phyloP scores from a whole-genome alignment of 2,797 vertebrate genomes.

The Taenioides sp. region DNA sequence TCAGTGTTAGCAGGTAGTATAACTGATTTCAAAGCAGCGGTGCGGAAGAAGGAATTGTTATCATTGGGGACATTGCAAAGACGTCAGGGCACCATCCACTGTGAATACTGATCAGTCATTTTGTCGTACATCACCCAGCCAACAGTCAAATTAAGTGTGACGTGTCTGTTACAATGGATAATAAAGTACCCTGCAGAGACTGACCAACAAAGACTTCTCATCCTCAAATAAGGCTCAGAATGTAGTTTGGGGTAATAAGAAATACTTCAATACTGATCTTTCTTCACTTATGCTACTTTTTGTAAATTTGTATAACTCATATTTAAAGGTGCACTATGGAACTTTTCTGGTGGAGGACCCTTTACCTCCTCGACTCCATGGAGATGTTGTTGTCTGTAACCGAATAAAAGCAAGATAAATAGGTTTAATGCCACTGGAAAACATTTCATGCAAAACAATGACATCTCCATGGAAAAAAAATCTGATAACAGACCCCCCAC shows the following conservation, averaged over 20 bases:
- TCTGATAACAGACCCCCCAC: too few relatives aligned
- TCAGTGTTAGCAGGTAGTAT: not conserved
- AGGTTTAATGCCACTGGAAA: too few relatives aligned
- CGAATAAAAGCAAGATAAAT: too few relatives aligned
- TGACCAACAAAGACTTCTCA: not conserved
- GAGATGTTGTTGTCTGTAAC: too few relatives aligned
- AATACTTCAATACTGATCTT: not conserved
- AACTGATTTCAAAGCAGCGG: constrained; percentile 1
- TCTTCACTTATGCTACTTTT: not conserved
- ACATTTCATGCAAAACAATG: too few relatives aligned
- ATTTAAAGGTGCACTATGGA: too few relatives aligned
- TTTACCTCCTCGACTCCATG: too few relatives aligned
- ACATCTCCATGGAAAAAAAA: too few relatives aligned
- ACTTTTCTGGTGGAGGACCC: too few relatives aligned
- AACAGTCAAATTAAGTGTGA: not conserved
- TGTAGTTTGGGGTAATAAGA: not conserved
- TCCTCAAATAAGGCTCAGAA: not conserved
- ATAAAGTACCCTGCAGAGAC: not conserved
- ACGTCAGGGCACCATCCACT: not conserved
- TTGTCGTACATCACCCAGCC: not conserved
- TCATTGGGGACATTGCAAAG: constrained; percentile 9
- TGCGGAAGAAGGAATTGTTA: not conserved
- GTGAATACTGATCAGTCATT: constrained; percentile 4
- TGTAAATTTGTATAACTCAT: not conserved
- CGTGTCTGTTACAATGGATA: not conserved